These are phyloP conservation scores for Drosophila punjabiensis DNA, from an alignment of 1,140 invertebrate species.

Conservation along the genomic window DNA sequence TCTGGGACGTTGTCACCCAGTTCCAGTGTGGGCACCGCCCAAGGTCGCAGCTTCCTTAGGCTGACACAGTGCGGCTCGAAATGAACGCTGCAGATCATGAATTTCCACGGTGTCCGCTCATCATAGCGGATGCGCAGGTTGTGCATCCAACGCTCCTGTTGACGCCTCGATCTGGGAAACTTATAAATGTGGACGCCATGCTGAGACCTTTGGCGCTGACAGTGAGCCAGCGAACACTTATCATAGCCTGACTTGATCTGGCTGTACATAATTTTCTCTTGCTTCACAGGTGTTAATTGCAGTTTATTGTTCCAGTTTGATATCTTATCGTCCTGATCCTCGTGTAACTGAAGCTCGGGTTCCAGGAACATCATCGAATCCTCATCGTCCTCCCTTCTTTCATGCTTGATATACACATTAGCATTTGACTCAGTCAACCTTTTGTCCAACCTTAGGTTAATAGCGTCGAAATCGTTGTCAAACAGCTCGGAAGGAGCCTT, in stretches of 20 bases:
- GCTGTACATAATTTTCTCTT: conserved; percentile 46
- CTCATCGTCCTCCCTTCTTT: conserved; percentile 27
- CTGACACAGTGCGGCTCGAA: conserved; percentile 66
- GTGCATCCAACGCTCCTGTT: conserved; percentile 73
- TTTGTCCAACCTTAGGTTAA: conserved; percentile 50
- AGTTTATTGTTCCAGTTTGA: conserved; percentile 34
- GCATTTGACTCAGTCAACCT: background rate
- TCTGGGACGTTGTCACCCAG: conserved; percentile 67
- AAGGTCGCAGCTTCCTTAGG: conserved; percentile 58
- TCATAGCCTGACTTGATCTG: conserved; percentile 70
- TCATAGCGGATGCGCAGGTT: conserved; percentile 69
- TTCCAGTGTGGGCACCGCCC: conserved; percentile 71
- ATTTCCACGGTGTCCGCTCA: conserved; percentile 69
- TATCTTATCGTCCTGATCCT: conserved; percentile 29
- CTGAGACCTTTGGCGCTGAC: conserved; percentile 61
- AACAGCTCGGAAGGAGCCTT: conserved; percentile 60
- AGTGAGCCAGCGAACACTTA: conserved; percentile 68
- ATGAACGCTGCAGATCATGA: conserved; percentile 72
- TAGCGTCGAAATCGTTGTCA: conserved; percentile 60
- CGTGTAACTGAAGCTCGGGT: conserved; percentile 52
- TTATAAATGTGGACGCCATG: conserved; percentile 75
- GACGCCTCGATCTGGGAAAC: conserved; percentile 54
- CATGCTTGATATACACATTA: conserved; percentile 21
- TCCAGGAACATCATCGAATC: conserved; percentile 24
- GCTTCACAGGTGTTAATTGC: conserved; percentile 38